Conservation (phyloP, 2,888 invertebrate genomes). For the Drosophila demipolita region DNA sequence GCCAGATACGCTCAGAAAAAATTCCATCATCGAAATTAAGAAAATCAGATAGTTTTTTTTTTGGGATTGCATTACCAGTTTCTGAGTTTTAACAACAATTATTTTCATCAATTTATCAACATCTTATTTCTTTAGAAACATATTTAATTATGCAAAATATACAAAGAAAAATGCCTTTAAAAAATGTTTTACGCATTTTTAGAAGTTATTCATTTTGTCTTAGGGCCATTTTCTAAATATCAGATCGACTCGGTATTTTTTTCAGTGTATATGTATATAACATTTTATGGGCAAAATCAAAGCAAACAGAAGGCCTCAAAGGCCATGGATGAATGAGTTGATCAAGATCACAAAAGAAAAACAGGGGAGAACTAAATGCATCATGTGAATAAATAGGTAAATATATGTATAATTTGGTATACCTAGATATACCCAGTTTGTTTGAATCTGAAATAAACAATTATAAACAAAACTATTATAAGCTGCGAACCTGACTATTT, state of each 20-base stretch:
- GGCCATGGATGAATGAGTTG: conserved; percentile 69
- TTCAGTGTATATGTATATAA: conserved; percentile 6
- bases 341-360: conserved; percentile 64
- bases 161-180: not conserved
- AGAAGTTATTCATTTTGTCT: not conserved
- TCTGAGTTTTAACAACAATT: not conserved
- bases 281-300: conserved; percentile 49
- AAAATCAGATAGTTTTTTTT: not conserved
- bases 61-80: too few relatives aligned
- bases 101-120: rapidly evolving
- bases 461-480: not conserved
- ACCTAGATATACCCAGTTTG: not conserved
- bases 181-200: not conserved
- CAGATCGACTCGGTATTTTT: not conserved
- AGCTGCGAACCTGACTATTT: not conserved
- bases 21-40: not conserved
- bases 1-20: not conserved
- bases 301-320: conserved; percentile 37
- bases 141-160: not conserved
- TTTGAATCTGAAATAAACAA: not conserved
- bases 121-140: not conserved
- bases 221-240: too few relatives aligned
- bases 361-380: conserved; percentile 1
- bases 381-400: not conserved
- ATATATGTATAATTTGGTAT: not conserved